A percentile compares a stretch with the other conserved stretches of the same genome.
phyloP scores from a whole-genome alignment of 2,888 invertebrate species.

The Catotricha subobsoleta region DNA sequence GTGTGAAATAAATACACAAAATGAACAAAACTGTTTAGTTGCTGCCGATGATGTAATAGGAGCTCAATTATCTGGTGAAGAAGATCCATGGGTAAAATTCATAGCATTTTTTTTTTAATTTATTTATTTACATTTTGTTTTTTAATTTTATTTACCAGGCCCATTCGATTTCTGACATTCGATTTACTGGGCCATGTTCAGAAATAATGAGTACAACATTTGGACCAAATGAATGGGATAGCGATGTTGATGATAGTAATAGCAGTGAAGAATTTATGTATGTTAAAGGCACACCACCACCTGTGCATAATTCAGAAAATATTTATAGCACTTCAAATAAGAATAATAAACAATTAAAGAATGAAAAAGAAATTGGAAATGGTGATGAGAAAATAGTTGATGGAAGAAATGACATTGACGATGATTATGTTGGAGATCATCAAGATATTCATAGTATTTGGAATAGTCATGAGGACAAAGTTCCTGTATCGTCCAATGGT shows the following conservation, averaged over 20 bases:
- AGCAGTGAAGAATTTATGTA: conserved; percentile 21
- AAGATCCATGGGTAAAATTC: conserved; percentile 14
- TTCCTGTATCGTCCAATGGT: conserved; percentile 4
- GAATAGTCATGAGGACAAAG: conserved; percentile 12
- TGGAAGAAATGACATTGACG: not conserved
- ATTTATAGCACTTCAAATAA: not conserved
- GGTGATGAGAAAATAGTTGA: conserved; percentile 7
- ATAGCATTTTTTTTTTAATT: not conserved
- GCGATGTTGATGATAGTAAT: conserved; percentile 30
- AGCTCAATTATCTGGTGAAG: conserved; percentile 13
- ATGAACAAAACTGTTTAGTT: conserved; percentile 9
- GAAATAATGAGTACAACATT: conserved; percentile 13
- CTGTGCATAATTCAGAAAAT: not conserved
- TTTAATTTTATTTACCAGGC: conserved; percentile 8
- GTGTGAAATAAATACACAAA: conserved; percentile 9
- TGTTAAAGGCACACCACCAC: conserved; percentile 14
- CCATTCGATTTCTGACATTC: conserved; percentile 12
- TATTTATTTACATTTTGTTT: not conserved
- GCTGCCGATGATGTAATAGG: conserved; percentile 10
- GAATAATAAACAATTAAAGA: not conserved
- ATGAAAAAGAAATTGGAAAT: conserved; percentile 2
- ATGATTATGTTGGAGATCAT: conserved; percentile 1
- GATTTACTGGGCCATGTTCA: conserved; percentile 11
- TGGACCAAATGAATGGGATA: conserved; percentile 21
- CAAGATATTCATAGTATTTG: conserved; percentile 6